Conservation (phyloP, 2,888 invertebrate species). For the Rapana venosa region DNA sequence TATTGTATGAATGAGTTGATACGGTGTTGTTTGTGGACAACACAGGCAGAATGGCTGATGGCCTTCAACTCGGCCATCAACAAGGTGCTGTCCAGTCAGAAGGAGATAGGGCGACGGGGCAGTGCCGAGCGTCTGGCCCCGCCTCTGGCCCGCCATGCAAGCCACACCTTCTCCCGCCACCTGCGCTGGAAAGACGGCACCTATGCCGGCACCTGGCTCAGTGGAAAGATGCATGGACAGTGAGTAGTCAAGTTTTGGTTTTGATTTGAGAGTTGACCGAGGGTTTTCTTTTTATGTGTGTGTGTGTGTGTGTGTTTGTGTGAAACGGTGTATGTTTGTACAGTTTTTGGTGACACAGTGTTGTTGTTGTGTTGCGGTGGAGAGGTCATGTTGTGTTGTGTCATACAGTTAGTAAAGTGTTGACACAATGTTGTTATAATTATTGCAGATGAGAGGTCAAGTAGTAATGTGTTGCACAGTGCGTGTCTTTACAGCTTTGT, state of each 20-base stretch:
- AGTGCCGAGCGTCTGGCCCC: slow-evolving; percentile 82
- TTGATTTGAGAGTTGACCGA: no score
- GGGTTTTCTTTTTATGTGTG: no score
- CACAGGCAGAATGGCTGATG: slow-evolving; percentile 80
- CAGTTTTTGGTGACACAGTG: no score
- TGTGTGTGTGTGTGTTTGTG: no score
- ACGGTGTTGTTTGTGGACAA: not conserved
- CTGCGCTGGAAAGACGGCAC: slow-evolving; percentile 87
- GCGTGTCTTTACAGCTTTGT: no score
- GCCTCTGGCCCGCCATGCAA: slow-evolving; percentile 86
- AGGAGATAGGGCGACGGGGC: slow-evolving; percentile 78
- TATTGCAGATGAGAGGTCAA: no score
- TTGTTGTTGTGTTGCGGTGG: no score
- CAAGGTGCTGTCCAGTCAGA: slow-evolving; percentile 80
- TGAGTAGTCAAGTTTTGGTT: slow-evolving; percentile 56
- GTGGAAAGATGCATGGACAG: slow-evolving; percentile 89
- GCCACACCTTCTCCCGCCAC: slow-evolving; percentile 86
- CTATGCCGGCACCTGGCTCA: slow-evolving; percentile 89
- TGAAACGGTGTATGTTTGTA: no score
- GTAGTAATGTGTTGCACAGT: no score
- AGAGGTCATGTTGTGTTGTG: no score
- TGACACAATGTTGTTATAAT: no score
- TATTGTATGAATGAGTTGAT: not conserved
- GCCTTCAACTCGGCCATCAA: slow-evolving; percentile 87
- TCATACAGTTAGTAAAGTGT: no score